These are phyloP conservation scores for Ctenoplectra terminalis DNA, from an alignment of 1,140 invertebrate species.

Conservation along the genomic window DNA sequence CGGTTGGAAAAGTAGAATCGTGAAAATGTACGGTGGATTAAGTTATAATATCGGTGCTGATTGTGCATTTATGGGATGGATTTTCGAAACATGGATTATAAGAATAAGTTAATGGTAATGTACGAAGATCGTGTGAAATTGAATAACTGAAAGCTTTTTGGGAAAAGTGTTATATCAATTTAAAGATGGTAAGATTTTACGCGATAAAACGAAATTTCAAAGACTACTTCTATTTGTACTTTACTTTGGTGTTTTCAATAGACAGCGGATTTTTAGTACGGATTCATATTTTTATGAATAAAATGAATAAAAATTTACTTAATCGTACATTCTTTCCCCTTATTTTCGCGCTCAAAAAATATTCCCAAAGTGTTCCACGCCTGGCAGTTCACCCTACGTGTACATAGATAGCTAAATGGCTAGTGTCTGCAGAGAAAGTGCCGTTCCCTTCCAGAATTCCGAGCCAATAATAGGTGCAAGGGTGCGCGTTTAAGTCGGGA, in stretches of 20 bases:
- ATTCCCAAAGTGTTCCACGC: neutral
- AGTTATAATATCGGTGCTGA: too few species aligned
- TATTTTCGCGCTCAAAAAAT: neutral
- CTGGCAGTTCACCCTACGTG: neutral
- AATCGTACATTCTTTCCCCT: too few species aligned
- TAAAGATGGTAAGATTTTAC: too few species aligned
- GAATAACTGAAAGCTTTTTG: neutral
- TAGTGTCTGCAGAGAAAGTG: slow-evolving; percentile 36
- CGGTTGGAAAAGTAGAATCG: neutral
- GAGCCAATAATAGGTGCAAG: slow-evolving; percentile 33
- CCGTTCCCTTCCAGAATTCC: slow-evolving; percentile 37
- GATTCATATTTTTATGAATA: too few species aligned
- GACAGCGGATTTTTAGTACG: too few species aligned
- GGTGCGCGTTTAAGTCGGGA: neutral
- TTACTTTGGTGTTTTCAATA: too few species aligned
- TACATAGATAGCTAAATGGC: neutral
- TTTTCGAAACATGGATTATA: neutral
- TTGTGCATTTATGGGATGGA: neutral
- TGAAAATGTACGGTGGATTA: accelerated
- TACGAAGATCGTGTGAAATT: neutral
- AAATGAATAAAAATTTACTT: too few species aligned
- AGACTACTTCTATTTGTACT: too few species aligned
- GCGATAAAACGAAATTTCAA: too few species aligned
- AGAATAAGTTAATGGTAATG: neutral
- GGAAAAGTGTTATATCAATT: too few species aligned